Base-by-base conservation (phyloP, 2,888 invertebrate species). In the Nemotelus pantherinus region DNA sequence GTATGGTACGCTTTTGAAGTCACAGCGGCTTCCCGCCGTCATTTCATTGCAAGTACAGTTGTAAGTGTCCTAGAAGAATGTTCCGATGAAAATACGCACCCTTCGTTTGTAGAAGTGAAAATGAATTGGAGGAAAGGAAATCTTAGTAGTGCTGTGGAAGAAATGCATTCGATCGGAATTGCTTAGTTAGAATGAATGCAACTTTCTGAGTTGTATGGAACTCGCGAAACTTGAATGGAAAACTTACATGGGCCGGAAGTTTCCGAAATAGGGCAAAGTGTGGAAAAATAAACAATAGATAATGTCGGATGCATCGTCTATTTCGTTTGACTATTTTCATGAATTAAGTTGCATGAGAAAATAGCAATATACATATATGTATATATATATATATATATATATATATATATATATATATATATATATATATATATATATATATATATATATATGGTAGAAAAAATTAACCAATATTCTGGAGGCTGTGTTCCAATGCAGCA, bases 81-180 rank as follows among this genome's bases (percentile, higher is more conserved):
- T 48, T 57, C 9, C 63, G 41, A 5, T 39, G 60, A 74, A 60
- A 50, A 48, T 50, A 43, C 63, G 25, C 41, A 10, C 47, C 10
- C 53, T 10, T 58, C 57, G 39, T 41, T 48, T 48, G 45, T 3
- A 48, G 60, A 41, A 10, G 44, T 2, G 74, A 47, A 74, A 74
- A 74, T 47, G 48, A 60, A 60, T 74, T 74, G 48, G 63, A 60
- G 60, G 60, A 63, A 74, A 63, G 44, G 60, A 74, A 74, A 63
- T 74, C 74, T 43, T 74, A 74, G 74, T 44, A 60, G 41, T 60
- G 74, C 50, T 58, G 4, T 9, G 43, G 47, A 25, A 3, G 60
- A 74, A 74, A 6, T 74, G 60, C 74, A 60, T 63, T 74, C 63
- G 44, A 55, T 74, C 60, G 6, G 48, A 74, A 74, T 41, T 48